A percentile compares a stretch with the other conserved stretches of the same genome.
Conservation (phyloP, 2,113 vertebrate genomes). For the Phalacrocorax aristotelis region DNA sequence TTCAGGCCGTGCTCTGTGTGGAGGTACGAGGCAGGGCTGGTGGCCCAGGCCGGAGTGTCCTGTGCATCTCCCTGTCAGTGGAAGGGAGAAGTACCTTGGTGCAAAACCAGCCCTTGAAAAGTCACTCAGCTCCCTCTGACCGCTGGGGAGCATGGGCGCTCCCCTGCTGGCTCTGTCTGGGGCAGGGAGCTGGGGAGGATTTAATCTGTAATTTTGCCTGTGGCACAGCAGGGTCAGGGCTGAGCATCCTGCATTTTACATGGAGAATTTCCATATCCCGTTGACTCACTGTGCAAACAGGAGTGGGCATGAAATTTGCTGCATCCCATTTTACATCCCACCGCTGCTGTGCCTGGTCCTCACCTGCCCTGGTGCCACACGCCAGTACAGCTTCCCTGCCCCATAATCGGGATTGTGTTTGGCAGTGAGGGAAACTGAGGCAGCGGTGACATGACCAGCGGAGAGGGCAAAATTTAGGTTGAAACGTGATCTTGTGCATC, state of each 20-base stretch:
- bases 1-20: accelerated
- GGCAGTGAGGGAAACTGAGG: neutral
- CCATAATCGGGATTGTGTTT: accelerated
- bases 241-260: neutral
- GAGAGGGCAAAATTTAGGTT: neutral
- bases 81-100: neutral
- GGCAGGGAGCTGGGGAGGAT: neutral
- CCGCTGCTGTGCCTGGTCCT: accelerated
- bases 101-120: neutral
- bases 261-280: neutral
- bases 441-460: accelerated
- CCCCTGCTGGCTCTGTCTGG: accelerated
- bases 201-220: neutral
- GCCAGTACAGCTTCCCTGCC: accelerated
- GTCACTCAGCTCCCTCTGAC: neutral
- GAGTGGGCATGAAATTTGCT: neutral
- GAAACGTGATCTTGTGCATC: neutral
- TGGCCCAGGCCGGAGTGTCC: neutral
- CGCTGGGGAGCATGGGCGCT: accelerated
- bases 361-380: neutral
- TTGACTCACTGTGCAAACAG: neutral
- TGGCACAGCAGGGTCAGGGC: neutral
- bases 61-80: neutral
- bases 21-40: neutral
- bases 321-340: neutral